Conservation (phyloP, 1,140 invertebrate genomes). For the Orius laevigatus region DNA sequence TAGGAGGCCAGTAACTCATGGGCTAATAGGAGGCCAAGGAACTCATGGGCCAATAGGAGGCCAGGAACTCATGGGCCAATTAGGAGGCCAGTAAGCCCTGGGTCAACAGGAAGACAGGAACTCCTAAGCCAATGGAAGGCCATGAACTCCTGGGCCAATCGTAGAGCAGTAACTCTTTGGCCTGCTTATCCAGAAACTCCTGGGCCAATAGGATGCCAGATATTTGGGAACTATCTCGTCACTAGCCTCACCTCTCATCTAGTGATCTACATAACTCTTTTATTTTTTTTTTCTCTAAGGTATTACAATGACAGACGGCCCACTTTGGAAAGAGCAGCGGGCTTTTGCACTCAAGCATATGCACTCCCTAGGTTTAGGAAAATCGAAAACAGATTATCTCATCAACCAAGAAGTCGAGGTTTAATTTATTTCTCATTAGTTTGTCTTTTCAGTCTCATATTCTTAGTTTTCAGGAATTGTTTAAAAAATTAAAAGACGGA, state of each 20-base stretch:
- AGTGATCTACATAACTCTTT: background rate
- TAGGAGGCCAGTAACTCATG: too few relatives aligned
- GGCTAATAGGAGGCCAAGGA: too few relatives aligned
- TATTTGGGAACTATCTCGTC: background rate
- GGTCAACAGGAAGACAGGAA: too few relatives aligned
- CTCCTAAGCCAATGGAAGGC: too few relatives aligned
- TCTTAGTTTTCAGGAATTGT: constrained; percentile 9
- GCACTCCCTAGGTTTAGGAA: constrained; percentile 54
- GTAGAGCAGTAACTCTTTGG: too few relatives aligned
- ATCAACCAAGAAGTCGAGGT: constrained; percentile 43
- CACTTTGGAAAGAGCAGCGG: constrained; percentile 56
- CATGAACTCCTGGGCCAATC: too few relatives aligned
- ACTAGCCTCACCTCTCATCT: background rate
- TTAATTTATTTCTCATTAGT: background rate
- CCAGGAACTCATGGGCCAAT: too few relatives aligned
- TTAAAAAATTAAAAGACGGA: constrained; percentile 3
- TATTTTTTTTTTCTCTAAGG: constrained; percentile 34
- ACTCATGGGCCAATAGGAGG: too few relatives aligned
- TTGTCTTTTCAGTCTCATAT: background rate
- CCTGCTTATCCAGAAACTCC: too few relatives aligned
- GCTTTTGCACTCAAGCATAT: constrained; percentile 53
- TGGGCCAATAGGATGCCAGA: too few relatives aligned
- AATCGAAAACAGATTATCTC: constrained; percentile 48
- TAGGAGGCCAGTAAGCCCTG: too few relatives aligned
- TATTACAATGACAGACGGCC: constrained; percentile 59